These are phyloP conservation scores for Resseliella maxima DNA, from an alignment of 2,888 invertebrate genomes.

Conservation along the genomic window DNA sequence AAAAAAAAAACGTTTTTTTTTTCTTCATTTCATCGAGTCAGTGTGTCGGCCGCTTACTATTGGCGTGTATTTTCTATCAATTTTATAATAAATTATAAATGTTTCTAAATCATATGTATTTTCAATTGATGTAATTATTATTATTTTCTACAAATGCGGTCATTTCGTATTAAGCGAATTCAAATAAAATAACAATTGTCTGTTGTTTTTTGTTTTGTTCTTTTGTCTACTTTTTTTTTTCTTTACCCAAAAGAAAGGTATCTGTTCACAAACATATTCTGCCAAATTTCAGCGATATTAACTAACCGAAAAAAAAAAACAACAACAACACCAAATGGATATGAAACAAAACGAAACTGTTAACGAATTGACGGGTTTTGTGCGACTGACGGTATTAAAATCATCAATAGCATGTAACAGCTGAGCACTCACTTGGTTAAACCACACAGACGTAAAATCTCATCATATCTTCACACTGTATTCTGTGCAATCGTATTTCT, in stretches of 20 bases:
- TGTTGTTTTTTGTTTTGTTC: not conserved
- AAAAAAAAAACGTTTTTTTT: not conserved
- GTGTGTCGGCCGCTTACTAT: not conserved
- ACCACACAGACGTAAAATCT: not conserved
- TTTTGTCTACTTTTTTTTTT: not conserved
- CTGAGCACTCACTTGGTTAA: not conserved
- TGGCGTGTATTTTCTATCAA: not conserved
- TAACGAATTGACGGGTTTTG: not conserved
- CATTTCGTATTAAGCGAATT: not conserved
- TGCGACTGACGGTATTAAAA: slow-evolving; percentile 42
- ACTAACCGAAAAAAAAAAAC: not conserved
- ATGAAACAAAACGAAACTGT: slow-evolving; percentile 6
- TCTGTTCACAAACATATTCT: not conserved
- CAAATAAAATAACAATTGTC: not conserved
- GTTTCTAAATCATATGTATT: slow-evolving; percentile 6
- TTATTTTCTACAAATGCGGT: not conserved
- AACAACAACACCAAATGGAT: not conserved
- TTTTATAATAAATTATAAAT: not conserved
- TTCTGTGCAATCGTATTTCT: not conserved
- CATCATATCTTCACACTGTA: not conserved
- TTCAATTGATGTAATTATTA: slow-evolving; percentile 31
- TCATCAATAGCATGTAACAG: slow-evolving; percentile 21
- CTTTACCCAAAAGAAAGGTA: no score
- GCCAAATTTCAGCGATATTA: not conserved
- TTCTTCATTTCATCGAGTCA: slow-evolving; percentile 5